phyloP scores from a whole-genome alignment of 2,797 vertebrate genomes.

The Triplophysa bombifrons region DNA sequence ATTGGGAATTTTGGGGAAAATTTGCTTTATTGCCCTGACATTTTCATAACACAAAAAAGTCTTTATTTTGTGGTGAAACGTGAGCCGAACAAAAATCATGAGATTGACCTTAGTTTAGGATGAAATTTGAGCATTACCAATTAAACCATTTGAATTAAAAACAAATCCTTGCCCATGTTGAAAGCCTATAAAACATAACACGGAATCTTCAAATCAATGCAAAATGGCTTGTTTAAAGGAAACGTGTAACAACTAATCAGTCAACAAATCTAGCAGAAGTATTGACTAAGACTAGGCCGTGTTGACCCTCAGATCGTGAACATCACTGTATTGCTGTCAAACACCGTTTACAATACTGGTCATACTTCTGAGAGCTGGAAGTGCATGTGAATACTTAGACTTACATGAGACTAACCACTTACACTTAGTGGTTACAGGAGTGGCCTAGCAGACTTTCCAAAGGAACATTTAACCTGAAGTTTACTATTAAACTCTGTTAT shows the following conservation, averaged over 20 bases:
- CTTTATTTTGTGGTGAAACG: not conserved
- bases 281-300: conserved; percentile 20
- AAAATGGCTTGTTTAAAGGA: conserved; percentile 22
- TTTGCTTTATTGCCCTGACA: not conserved
- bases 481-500: conserved; percentile 28
- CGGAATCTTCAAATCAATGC: conserved; percentile 16
- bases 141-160: conserved; percentile 11
- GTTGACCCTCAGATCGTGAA: conserved; percentile 45
- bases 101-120: not conserved
- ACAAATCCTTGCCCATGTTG: conserved; percentile 22
- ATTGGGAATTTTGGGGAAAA: not conserved
- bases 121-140: too few relatives aligned
- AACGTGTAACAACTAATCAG: not conserved
- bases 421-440: conserved; percentile 16
- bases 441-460: not conserved
- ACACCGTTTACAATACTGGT: conserved; percentile 57
- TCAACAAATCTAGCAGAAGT: conserved; percentile 13
- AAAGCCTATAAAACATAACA: conserved; percentile 28
- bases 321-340: conserved; percentile 50
- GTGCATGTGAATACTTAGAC: conserved; percentile 55
- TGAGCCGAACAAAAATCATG: not conserved
- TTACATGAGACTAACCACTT: conserved; percentile 12
- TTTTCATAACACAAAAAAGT: not conserved
- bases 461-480: conserved; percentile 31
- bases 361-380: conserved; percentile 52